These are phyloP conservation scores for Urocitellus parryii DNA, from an alignment of 2,113 vertebrate species.

Conservation along the genomic window DNA sequence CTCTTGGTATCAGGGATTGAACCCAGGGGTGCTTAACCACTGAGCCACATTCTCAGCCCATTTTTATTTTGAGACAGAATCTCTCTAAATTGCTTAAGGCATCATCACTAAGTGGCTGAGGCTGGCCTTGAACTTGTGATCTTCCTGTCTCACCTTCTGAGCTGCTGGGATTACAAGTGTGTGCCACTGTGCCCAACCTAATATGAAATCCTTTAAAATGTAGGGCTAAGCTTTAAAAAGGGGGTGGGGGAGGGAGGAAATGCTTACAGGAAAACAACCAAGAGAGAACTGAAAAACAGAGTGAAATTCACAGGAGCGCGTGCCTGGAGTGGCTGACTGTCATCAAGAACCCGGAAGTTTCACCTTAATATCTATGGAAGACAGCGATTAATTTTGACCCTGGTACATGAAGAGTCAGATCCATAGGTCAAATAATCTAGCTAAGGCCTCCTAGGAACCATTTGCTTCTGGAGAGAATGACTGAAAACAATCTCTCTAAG, in stretches of 20 bases:
- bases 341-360: neutral
- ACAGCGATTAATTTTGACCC: too few species aligned
- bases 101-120: too few species aligned
- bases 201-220: neutral
- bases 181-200: too few species aligned
- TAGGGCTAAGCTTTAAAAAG: neutral
- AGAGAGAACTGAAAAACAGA: neutral
- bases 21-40: too few species aligned
- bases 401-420: neutral
- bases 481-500: neutral
- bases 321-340: neutral
- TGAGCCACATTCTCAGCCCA: too few species aligned
- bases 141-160: too few species aligned
- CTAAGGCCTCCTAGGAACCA: neutral
- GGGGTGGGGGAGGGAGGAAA: neutral
- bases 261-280: neutral
- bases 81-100: too few species aligned
- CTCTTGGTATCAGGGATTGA: neutral
- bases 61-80: too few species aligned
- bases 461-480: neutral
- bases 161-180: too few species aligned
- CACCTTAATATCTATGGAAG: neutral
- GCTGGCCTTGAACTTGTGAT: too few species aligned
- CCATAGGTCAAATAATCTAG: neutral
- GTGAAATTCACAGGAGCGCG: neutral